Conservation (phyloP, 1,140 invertebrate species). For the Nomia melanderi region DNA sequence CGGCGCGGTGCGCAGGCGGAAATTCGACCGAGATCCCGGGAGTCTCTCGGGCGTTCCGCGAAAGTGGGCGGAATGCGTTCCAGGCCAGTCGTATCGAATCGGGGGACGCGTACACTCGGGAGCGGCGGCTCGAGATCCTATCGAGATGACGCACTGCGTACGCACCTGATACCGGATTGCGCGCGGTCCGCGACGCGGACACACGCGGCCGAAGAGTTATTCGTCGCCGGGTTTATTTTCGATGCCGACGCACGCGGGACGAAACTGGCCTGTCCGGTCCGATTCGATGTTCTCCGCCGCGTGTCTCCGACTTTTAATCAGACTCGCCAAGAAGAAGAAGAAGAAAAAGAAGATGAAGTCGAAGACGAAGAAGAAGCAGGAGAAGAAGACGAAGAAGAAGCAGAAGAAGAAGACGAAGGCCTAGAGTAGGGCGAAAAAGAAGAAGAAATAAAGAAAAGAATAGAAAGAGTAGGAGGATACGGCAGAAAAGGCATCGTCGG, state of each 20-base stretch:
- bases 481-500: not conserved
- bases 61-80: slow-evolving; percentile 76
- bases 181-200: slow-evolving; percentile 52
- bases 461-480: not conserved
- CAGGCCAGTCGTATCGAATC: slow-evolving; percentile 63
- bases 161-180: slow-evolving; percentile 78
- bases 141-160: slow-evolving; percentile 79
- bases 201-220: slow-evolving; percentile 54
- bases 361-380: not conserved
- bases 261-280: slow-evolving; percentile 32
- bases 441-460: not conserved
- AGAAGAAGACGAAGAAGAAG: not conserved
- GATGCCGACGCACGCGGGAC: slow-evolving; percentile 55
- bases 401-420: not conserved
- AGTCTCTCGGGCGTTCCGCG: slow-evolving; percentile 14
- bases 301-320: slow-evolving; percentile 17
- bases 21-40: slow-evolving; percentile 41
- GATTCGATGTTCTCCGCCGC: not conserved
- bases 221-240: slow-evolving; percentile 74
- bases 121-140: slow-evolving; percentile 79
- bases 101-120: slow-evolving; percentile 47
- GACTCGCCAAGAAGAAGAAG: not conserved
- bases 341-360: not conserved
- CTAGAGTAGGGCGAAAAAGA: not conserved
- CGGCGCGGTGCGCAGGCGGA: slow-evolving; percentile 18